Percentiles rank a stretch among this genome's conserved stretches.
Conservation (phyloP, 30 jellyfish, hydroid and myxozoan species). For the Turritopsis rubra region DNA sequence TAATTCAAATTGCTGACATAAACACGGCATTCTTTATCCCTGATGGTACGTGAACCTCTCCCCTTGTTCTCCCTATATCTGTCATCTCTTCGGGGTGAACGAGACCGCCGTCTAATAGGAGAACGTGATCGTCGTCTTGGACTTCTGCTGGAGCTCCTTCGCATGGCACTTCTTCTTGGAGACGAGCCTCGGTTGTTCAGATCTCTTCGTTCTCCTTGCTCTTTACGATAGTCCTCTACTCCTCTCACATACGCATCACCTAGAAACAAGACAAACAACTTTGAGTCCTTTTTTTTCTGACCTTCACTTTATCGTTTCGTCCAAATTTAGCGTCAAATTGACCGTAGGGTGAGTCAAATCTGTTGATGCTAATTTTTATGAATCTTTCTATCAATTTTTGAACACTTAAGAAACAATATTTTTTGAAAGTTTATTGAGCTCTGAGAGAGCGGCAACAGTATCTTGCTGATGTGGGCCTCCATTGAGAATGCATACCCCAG, state of each 20-base stretch:
- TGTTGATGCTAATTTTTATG: no score
- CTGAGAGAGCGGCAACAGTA: no score
- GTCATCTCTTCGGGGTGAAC: conserved; percentile 43
- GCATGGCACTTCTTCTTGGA: conserved; percentile 13
- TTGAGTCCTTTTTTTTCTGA: not conserved
- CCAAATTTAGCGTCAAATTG: no score
- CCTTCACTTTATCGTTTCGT: not conserved
- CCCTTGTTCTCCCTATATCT: conserved; percentile 11
- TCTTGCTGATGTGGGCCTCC: no score
- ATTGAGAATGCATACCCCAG: no score
- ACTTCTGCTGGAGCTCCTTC: conserved; percentile 23
- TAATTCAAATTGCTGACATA: conserved; percentile 81
- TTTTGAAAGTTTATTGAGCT: no score
- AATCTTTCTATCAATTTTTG: no score
- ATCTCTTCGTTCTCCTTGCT: conserved; percentile 29
- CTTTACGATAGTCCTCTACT: conserved; percentile 36
- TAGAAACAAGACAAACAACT: not conserved
- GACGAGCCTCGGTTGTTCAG: conserved; percentile 2
- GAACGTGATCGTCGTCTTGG: conserved; percentile 38
- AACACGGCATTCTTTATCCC: conserved; percentile 76
- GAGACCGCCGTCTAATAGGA: conserved; percentile 29
- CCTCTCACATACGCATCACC: conserved; percentile 26
- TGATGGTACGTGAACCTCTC: conserved; percentile 39
- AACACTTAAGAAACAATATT: no score
- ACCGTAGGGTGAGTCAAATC: no score